Evolutionary conservation across 2,888 invertebrate genomes (phyloP).

Genomic region (Teinopalpus imperialis): DNA sequence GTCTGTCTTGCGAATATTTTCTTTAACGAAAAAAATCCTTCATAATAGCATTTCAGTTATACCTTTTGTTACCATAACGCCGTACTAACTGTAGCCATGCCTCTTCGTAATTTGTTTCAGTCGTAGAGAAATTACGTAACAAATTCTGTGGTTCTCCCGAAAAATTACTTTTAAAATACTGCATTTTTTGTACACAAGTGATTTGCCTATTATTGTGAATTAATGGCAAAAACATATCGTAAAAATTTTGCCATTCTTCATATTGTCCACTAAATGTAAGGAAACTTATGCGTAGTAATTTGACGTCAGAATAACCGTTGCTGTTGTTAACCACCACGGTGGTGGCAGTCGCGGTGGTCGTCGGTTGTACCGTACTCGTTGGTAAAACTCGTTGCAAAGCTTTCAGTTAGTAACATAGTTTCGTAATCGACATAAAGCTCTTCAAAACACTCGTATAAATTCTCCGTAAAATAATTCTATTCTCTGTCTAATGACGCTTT

Average conservation of each 20-base stretch:
- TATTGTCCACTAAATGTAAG: constrained; percentile 31
- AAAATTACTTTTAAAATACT: constrained; percentile 32
- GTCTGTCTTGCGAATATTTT: constrained; percentile 23
- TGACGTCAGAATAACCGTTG: constrained; percentile 17
- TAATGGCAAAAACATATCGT: constrained; percentile 30
- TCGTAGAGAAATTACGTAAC: constrained; percentile 29
- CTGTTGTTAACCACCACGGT: too few relatives aligned
- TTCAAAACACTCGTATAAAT: too few relatives aligned
- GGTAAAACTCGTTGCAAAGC: too few relatives aligned
- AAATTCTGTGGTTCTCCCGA: constrained; percentile 29
- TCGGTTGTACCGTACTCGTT: too few relatives aligned
- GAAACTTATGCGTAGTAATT: constrained; percentile 27
- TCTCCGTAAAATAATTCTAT: too few relatives aligned
- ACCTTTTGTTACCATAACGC: constrained; percentile 32
- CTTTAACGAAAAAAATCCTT: constrained; percentile 29
- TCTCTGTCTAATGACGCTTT: too few relatives aligned
- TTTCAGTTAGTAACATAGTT: too few relatives aligned
- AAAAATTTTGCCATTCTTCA: constrained; percentile 31
- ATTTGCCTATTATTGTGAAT: constrained; percentile 28
- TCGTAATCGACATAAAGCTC: too few relatives aligned
- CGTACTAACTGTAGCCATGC: constrained; percentile 29
- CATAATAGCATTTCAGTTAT: constrained; percentile 30
- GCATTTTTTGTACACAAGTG: constrained; percentile 30
- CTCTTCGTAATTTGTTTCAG: constrained; percentile 29
- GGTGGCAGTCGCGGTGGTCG: too few relatives aligned